Evolutionary conservation across 2,888 invertebrate species (phyloP).

Genomic region (Platerodrilus igneus): DNA sequence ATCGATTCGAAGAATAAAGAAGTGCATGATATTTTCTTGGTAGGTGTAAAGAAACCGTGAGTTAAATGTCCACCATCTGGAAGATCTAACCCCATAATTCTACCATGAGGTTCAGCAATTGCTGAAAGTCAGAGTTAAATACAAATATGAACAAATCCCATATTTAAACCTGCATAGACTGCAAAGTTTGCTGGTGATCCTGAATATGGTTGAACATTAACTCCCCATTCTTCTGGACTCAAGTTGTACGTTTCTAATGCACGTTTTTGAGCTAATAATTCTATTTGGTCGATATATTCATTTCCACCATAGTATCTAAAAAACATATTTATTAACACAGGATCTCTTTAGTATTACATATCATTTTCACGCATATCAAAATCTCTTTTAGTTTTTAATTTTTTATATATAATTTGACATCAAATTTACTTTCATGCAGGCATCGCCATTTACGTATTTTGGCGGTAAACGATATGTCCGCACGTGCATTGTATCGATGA

Average conservation of each 20-base stretch:
- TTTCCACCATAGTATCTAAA: constrained; percentile 95
- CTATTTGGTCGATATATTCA: constrained; percentile 91
- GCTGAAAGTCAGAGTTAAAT: constrained; percentile 30
- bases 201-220: constrained; percentile 96
- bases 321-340: too few species aligned
- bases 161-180: constrained; percentile 73
- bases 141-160: constrained; percentile 1
- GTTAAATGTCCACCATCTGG: constrained; percentile 97
- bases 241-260: constrained; percentile 79
- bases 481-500: too few species aligned
- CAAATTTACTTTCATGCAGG: too few species aligned
- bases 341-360: background rate
- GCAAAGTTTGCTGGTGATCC: constrained; percentile 95
- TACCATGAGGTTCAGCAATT: constrained; percentile 82
- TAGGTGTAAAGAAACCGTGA: constrained; percentile 85
- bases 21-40: constrained; percentile 91
- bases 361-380: too few species aligned
- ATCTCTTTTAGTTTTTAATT: too few species aligned
- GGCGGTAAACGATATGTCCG: too few species aligned
- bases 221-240: constrained; percentile 86
- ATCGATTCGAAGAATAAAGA: constrained; percentile 97
- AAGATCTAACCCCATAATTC: constrained; percentile 94
- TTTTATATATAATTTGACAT: too few species aligned
- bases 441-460: too few species aligned
- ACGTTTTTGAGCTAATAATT: constrained; percentile 81